Conservation (phyloP, 2,113 vertebrate species). For the Spea multiplicata region DNA sequence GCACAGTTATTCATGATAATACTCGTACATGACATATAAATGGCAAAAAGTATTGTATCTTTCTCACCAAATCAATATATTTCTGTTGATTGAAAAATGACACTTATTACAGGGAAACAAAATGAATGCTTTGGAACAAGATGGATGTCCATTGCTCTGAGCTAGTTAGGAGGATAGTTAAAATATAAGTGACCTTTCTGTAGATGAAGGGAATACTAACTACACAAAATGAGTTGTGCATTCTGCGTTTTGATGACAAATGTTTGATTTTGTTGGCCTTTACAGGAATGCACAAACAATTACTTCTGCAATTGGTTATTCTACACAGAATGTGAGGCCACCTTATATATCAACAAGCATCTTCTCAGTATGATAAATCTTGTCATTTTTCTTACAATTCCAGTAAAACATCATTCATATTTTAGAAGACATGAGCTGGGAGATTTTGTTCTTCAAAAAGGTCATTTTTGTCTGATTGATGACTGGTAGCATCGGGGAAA, state of each 20-base stretch:
- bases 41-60: conserved; percentile 5
- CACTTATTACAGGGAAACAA: conserved; percentile 33
- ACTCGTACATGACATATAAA: background rate
- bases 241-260: conserved; percentile 61
- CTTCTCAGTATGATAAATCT: conserved; percentile 52
- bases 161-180: conserved; percentile 54
- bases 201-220: conserved; percentile 56
- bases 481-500: conserved; percentile 24
- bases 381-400: conserved; percentile 42
- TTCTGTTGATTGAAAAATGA: conserved; percentile 49
- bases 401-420: conserved; percentile 52
- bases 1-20: background rate
- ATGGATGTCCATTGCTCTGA: conserved; percentile 46
- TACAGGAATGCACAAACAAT: conserved; percentile 66
- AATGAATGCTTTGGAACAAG: conserved; percentile 15
- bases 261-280: conserved; percentile 69
- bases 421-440: conserved; percentile 51
- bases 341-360: conserved; percentile 50
- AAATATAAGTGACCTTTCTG: conserved; percentile 63
- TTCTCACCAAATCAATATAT: conserved; percentile 42
- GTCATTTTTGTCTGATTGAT: conserved; percentile 54
- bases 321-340: conserved; percentile 55
- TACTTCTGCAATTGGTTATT: conserved; percentile 62
- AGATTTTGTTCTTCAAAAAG: conserved; percentile 57
- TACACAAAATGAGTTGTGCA: conserved; percentile 54